A percentile compares a stretch with the other conserved stretches of the same genome.
Conservation (phyloP, 2,888 invertebrate genomes). For the Pimpla rufipes region DNA sequence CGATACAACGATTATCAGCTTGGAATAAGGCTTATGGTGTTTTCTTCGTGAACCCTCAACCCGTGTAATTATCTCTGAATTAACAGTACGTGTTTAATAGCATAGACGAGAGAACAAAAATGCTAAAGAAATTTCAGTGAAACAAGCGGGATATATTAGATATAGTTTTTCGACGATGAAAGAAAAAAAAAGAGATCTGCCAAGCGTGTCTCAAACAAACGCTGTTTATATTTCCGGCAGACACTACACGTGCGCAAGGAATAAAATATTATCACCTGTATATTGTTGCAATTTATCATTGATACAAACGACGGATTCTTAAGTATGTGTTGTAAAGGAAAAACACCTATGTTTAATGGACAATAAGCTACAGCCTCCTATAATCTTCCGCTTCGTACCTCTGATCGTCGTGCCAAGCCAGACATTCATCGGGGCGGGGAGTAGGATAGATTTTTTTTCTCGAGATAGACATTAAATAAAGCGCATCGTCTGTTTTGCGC, state of each 20-base stretch:
- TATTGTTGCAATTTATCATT: conserved; percentile 53
- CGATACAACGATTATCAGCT: conserved; percentile 50
- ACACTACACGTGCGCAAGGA: conserved; percentile 5
- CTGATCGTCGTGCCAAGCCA: conserved; percentile 44
- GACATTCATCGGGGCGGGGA: conserved; percentile 27
- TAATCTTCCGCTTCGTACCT: conserved; percentile 43
- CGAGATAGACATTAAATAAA: conserved; percentile 52
- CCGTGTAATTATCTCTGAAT: conserved; percentile 37
- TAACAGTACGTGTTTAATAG: conserved; percentile 21
- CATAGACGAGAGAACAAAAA: conserved; percentile 35
- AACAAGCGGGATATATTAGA: conserved; percentile 7
- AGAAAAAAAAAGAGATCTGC: conserved; percentile 31
- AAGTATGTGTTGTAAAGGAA: conserved; percentile 51
- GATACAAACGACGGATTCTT: conserved; percentile 60
- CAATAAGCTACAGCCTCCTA: conserved; percentile 62
- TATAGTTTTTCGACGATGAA: conserved; percentile 22
- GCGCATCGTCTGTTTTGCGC: conserved; percentile 39
- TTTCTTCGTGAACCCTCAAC: conserved; percentile 51
- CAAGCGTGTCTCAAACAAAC: conserved; percentile 20
- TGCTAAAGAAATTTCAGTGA: conserved; percentile 27
- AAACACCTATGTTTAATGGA: conserved; percentile 63
- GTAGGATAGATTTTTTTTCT: conserved; percentile 31
- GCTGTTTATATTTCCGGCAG: conserved; percentile 33
- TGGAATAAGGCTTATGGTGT: conserved; percentile 65
- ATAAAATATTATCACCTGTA: conserved; percentile 60